Evolutionary conservation across 2,888 invertebrate genomes (phyloP), one percentile per base, ranked within the genome.

Genomic region (Carterocephalus palaemon): DNA sequence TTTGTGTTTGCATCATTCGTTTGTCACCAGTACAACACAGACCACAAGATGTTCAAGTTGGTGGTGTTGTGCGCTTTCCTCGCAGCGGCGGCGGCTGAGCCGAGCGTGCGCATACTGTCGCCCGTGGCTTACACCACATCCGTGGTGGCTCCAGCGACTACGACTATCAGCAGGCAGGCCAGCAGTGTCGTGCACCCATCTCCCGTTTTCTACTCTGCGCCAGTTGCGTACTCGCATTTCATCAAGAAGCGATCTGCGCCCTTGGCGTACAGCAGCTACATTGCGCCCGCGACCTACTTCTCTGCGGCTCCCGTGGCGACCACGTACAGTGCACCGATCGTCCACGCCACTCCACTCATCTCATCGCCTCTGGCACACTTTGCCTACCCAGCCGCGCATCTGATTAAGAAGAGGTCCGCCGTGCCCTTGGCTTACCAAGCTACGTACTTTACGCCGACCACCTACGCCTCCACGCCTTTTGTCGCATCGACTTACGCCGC

Each of bases 1-100:
- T 24, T 17, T 31, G 24, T 32, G 4, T 50, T 31, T 59, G 61
- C 64, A 83, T 83, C 84, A 84, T 77, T 81, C 66, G 73, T 69
- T 65, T 58, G 61, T 48, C 31, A 49, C 61, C 56, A 64, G 65
- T 71, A 59, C 75, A 78, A 81, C 81, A 76, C 75, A 83, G 69
- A 78, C 74, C 73, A 83, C 74, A 84, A 69, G 63, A 87, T 87
- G 84, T 82, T 70, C 65, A 85, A 82, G 64, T 60, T 83, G 80
- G 88, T 89, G 78, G 88, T 89, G 70, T 88, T 91, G 87, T 89
- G 82, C 68, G 88, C 89, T 75, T 75, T 90, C 62, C 64, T 90
- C 62, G 89, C 90, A 59, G 76, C 85, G 58, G 90, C 76, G 56
- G 67, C 77, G 42, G 90, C 90, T 54, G 70, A 77, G 52, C 81